Conservation (phyloP, 2,888 invertebrate species). For the Pherbina coryleti region DNA sequence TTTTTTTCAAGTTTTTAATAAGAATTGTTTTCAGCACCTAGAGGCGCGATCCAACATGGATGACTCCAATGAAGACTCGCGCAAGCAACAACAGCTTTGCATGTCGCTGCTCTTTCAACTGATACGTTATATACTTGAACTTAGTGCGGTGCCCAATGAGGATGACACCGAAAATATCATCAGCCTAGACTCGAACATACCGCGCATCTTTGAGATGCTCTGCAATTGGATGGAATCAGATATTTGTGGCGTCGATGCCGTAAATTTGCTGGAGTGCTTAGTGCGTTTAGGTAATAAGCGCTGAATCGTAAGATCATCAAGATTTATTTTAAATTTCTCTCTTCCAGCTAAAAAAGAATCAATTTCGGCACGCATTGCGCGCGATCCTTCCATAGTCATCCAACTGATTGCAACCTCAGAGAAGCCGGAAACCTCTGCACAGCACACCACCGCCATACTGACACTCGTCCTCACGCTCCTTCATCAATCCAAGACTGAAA, state of each 20-base stretch:
- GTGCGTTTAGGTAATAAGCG: slow-evolving; percentile 54
- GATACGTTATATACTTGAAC: slow-evolving; percentile 58
- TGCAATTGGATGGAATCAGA: slow-evolving; percentile 62
- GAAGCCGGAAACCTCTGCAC: slow-evolving; percentile 56
- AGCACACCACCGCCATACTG: slow-evolving; percentile 59
- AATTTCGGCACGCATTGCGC: slow-evolving; percentile 55
- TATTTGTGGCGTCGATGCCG: slow-evolving; percentile 60
- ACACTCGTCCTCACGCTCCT: slow-evolving; percentile 59
- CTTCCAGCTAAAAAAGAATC: slow-evolving; percentile 50
- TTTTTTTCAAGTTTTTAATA: neutral
- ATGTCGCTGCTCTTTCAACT: slow-evolving; percentile 60
- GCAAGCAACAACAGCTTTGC: slow-evolving; percentile 61
- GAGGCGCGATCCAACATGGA: slow-evolving; percentile 55
- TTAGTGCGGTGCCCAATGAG: slow-evolving; percentile 51
- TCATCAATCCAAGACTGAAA: slow-evolving; percentile 62
- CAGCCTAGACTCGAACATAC: slow-evolving; percentile 62
- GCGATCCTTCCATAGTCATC: slow-evolving; percentile 57
- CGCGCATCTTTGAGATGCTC: slow-evolving; percentile 60
- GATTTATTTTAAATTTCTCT: neutral
- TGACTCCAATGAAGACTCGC: slow-evolving; percentile 61
- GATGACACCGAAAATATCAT: slow-evolving; percentile 55
- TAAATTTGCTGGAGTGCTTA: slow-evolving; percentile 58
- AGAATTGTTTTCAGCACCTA: slow-evolving; percentile 51
- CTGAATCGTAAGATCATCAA: neutral
- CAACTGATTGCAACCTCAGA: slow-evolving; percentile 60